Base-by-base conservation (phyloP, 2,888 invertebrate genomes). In the Antheraea yamamai region DNA sequence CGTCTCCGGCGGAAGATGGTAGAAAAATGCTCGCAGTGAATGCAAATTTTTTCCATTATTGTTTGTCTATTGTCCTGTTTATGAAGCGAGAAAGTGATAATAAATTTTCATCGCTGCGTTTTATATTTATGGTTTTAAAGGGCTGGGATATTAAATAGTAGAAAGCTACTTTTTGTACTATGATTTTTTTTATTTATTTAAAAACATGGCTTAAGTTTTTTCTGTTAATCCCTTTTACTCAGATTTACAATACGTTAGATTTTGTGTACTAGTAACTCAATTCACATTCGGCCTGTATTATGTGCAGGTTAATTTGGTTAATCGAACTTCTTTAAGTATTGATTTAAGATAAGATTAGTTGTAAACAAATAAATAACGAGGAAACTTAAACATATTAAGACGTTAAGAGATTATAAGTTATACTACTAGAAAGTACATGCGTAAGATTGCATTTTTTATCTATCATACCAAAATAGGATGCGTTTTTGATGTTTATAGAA, bases 1-100 rank as follows among this genome's bases (percentile, higher is more conserved):
- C 89, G 89, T 91, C 91, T 90, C 89, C 88, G 86, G 83, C 87
- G 91, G 90, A 92, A 91, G 90, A 90, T 87, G 88, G 90, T 89
- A 87, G 90, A 92, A 93, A 93, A 94, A 92, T 91, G 87, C 86
- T 87, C 84, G 89, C 85, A 87, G 88, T 87, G 88, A 92, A 92
- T 93, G 91, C 89, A 92, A 91, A 93, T 93, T 92, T 90, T 90
- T 89, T 84, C 88, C 88, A 89, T 92, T 92, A 94, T 93, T 93
- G 92, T 94, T 93, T 91, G 90, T 88, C 90, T 90, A 92, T 93
- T 93, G 92, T 94, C 88, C 89, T 88, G 89, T 92, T 91, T 91
- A 91, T 90, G 89, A 89, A 88, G 87, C 88, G 90, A 86, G 87
- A 89, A 88, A 88, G 85, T 86, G 84, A 85, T 85, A 84, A 88